Percentiles rank a stretch among this genome's conserved stretches.
Evolutionary conservation across 1,140 invertebrate genomes (phyloP).

Genomic region (Drosophila lacertosa): DNA sequence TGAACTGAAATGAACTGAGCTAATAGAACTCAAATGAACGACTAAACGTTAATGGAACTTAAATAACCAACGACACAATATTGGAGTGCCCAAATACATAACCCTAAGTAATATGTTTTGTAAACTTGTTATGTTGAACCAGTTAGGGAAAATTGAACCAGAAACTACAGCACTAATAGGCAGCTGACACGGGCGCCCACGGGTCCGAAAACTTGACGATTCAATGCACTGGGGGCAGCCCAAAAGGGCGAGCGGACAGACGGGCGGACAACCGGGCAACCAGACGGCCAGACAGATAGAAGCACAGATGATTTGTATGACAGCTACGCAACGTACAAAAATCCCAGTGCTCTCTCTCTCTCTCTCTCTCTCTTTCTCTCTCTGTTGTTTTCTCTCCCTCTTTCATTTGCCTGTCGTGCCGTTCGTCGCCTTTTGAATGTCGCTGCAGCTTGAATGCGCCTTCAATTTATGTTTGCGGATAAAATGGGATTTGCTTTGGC

Average conservation of each 20-base stretch:
- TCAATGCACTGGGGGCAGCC: slow-evolving; percentile 55
- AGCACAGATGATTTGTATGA: slow-evolving; percentile 74
- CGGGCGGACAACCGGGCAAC: slow-evolving; percentile 3
- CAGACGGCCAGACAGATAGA: slow-evolving; percentile 36
- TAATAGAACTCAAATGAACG: too few relatives aligned
- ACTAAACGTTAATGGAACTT: too few relatives aligned
- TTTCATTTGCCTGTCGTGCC: slow-evolving; percentile 10
- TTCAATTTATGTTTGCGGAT: slow-evolving; percentile 83
- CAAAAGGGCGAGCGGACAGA: background rate
- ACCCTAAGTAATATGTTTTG: too few relatives aligned
- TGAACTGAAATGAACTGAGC: too few relatives aligned
- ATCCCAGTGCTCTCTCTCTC: background rate
- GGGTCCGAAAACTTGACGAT: slow-evolving; percentile 68
- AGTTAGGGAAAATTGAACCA: too few relatives aligned
- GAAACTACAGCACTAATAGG: too few relatives aligned
- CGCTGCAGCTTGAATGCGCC: slow-evolving; percentile 72
- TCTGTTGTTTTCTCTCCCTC: slow-evolving; percentile 9
- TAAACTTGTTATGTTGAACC: too few relatives aligned
- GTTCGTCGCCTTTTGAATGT: slow-evolving; percentile 41
- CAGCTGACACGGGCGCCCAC: slow-evolving; percentile 4
- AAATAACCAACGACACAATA: too few relatives aligned
- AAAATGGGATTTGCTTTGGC: slow-evolving; percentile 77
- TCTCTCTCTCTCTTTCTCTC: background rate
- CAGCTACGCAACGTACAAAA: slow-evolving; percentile 37
- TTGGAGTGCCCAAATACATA: too few relatives aligned